Percentiles rank a stretch among this genome's conserved stretches.
Evolutionary conservation across 2,888 invertebrate genomes (phyloP).

Genomic region (Pseudococcus viburni): DNA sequence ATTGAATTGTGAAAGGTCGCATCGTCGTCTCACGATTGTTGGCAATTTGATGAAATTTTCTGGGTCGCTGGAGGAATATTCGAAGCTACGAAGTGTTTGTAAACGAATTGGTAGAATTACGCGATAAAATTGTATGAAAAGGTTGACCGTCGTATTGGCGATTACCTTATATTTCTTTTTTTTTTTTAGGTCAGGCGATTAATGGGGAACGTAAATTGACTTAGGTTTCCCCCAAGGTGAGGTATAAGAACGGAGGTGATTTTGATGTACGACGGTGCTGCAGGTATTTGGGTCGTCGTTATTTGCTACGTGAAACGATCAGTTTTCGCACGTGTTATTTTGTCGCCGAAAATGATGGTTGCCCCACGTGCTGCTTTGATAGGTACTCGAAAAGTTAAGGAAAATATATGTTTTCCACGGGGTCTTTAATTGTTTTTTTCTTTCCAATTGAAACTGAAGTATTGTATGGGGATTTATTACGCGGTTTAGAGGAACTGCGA

Average conservation of each 20-base stretch:
- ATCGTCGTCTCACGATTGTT: not conserved
- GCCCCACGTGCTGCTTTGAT: not conserved
- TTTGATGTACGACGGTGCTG: not conserved
- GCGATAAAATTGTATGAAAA: not conserved
- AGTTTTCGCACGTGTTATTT: not conserved
- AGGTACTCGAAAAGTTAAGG: not conserved
- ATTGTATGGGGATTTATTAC: not conserved
- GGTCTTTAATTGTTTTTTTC: not conserved
- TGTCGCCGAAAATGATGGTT: not conserved
- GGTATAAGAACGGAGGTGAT: not conserved
- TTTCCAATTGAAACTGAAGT: not conserved
- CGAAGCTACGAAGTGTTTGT: not conserved
- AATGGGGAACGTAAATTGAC: slow-evolving; percentile 1
- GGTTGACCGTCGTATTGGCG: not conserved
- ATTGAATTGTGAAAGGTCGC: not conserved
- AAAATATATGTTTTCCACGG: not conserved
- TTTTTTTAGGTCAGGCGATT: not conserved
- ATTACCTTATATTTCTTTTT: not conserved
- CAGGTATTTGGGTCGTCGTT: not conserved
- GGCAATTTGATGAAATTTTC: slow-evolving; percentile 24
- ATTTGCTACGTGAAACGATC: not conserved
- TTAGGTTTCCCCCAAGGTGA: not conserved
- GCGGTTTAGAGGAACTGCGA: not conserved
- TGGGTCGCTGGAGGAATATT: not conserved
- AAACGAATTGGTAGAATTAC: not conserved